Base-by-base conservation (phyloP, 2,888 invertebrate species). In the Hoplodrina ambigua region DNA sequence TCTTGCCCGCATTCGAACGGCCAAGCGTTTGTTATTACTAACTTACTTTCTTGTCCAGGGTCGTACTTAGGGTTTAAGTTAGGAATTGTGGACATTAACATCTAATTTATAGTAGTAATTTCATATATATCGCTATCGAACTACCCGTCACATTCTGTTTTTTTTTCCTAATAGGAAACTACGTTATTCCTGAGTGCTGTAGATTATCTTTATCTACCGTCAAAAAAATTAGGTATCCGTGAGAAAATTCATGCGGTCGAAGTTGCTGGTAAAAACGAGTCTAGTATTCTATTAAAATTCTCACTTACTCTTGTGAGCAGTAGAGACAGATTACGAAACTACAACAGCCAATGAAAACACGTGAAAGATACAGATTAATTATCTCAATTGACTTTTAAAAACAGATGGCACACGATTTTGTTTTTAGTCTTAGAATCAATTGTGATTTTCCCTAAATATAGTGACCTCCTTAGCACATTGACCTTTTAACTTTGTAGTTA, bases 1-100 rank as follows among this genome's bases (percentile, higher is more conserved):
- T 84, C 84, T 84, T 85, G 83, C 85, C 85, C 86, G 86, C 80
- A 84, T 83, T 68, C 49, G 64, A 58, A 20, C 8, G 11, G 4
- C 52, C 46, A 17, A n/a, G 41, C 17, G 13, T 25, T 62, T 68
- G 69, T 73, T 77, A 70, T 61, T 62, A 44, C n/a, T 52, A 60
- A 17, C 30, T 63, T 55, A 25, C 49, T 59, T 83, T 65, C 62
- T 77, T 78, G 64, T 71, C 82, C 82, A 81, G 85, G 69, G 68
- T n/a, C 74, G 77, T 2, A 78, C 30, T 81, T 56, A 30, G 15
- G 1, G 13, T 15, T 37, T 6, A 25, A 44, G 15, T n/a, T 20
- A 30, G 37, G 19, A 33, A 74, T 37, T n/a, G 7, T 60, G 30
- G 30, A 6, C 10, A 15, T 15, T 15, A 44, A 4, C 44, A 41